Base-by-base conservation (phyloP, 1,140 invertebrate species). In the Olivierus martensii region DNA sequence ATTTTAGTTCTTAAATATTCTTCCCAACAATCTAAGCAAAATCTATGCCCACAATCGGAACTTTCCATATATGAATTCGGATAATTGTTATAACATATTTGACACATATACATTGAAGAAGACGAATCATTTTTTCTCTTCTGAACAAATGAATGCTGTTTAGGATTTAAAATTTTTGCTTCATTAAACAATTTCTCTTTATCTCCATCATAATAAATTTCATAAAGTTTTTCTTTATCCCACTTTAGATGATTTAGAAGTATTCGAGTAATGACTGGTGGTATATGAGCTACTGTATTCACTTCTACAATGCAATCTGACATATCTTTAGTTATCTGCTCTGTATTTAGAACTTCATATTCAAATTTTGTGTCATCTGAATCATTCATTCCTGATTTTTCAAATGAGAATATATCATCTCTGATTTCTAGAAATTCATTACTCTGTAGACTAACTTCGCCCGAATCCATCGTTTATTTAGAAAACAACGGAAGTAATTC, bases 221-320 rank as follows among this genome's bases (percentile, higher is more conserved):
- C 92, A 83, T 96, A 90, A 58, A 98, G 75, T 70, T 95, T 96
- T 70, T 99, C 94, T 73, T 93, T 96, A 68, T 99, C 93, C 94
- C 94, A 99, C 76, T 89, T 88, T 66, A 96, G 98, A 68, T 97
- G 89, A 75, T 95, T 96, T 57, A 99, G 72, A 59, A 99, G 74
- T 72, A 97, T 92, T 59, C 91, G 75, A 46, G 85, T 90, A 39
- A 82, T 90, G 41, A 89, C 92, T 50, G 84, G 79, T 56, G 87
- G 84, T 66, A 93, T 85, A 84, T 92, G 69, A 45, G 75, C 70
- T 42, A 77, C 70, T 37, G 65, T 66, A 62, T 75, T 76, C 52
- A 95, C 91, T 73, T 96, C 92, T 75, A 87, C 89, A 62, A 97
- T 96, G 64, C 81, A 90, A 70, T 95, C 91, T 43, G 90, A 82